Percentiles rank a stretch among this genome's conserved stretches.
Evolutionary conservation across 1,140 invertebrate species (phyloP).

Genomic region (Drosophila pseudoananassae): DNA sequence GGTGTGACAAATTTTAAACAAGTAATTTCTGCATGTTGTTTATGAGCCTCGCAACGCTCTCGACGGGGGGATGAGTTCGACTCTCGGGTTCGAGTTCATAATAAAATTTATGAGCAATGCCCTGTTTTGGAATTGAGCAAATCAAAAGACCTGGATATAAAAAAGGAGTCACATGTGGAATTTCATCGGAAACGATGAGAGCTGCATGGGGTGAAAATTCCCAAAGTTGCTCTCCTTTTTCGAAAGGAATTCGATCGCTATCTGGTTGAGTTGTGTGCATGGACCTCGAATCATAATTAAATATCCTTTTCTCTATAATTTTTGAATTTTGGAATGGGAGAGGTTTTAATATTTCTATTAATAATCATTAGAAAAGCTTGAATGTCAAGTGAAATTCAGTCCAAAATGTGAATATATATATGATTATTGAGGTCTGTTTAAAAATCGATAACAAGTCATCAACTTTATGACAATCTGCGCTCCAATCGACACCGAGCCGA

Average conservation of each 20-base stretch:
- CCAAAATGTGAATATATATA: conserved; percentile 33
- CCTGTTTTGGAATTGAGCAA: conserved; percentile 51
- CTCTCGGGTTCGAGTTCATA: conserved; percentile 56
- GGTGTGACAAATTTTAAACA: conserved; percentile 83
- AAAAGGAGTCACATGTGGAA: conserved; percentile 29
- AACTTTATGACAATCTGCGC: conserved; percentile 62
- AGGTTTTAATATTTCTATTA: background rate
- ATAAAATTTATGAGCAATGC: conserved; percentile 81
- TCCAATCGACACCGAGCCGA: conserved; percentile 48
- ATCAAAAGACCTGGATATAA: conserved; percentile 20
- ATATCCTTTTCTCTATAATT: background rate
- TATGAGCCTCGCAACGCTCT: conserved; percentile 74
- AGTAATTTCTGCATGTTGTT: conserved; percentile 83
- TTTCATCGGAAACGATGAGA: conserved; percentile 28
- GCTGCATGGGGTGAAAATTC: conserved; percentile 25
- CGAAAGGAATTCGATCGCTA: conserved; percentile 28
- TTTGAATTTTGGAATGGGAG: background rate
- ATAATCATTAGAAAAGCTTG: conserved; percentile 13
- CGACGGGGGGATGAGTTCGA: conserved; percentile 58
- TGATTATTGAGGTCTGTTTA: conserved; percentile 73
- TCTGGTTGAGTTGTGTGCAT: conserved; percentile 4
- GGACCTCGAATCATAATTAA: background rate
- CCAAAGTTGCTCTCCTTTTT: conserved; percentile 37
- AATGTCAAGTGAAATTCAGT: conserved; percentile 12
- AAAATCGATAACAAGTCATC: conserved; percentile 82